Evolutionary conservation across 2,888 invertebrate genomes (phyloP).

Genomic region (Philereme vetulata): DNA sequence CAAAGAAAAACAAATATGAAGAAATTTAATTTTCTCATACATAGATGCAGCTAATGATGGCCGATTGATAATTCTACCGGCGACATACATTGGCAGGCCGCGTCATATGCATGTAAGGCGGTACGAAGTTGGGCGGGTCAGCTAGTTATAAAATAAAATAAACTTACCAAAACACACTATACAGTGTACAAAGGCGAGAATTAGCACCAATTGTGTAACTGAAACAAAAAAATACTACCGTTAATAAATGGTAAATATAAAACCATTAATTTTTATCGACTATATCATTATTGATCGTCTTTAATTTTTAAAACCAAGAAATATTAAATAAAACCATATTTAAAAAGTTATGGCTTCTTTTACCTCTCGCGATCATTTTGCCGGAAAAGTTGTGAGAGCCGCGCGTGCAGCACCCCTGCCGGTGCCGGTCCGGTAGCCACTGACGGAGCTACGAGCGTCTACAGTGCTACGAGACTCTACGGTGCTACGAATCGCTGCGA

Average conservation of each 20-base stretch:
- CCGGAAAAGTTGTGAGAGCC: constrained; percentile 58
- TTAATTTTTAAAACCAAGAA: no score
- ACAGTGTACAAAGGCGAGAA: constrained; percentile 60
- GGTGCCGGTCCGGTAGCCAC: constrained; percentile 49
- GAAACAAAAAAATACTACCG: constrained; percentile 52
- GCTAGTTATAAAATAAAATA: constrained; percentile 13
- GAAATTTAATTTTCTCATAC: no score
- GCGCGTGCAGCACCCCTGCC: constrained; percentile 59
- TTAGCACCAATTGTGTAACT: constrained; percentile 70
- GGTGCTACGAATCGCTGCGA: constrained; percentile 15
- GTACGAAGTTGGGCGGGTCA: no score
- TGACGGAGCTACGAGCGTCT: constrained; percentile 38
- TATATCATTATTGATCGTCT: no score
- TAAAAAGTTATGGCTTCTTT: constrained; percentile 29
- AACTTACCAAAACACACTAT: constrained; percentile 72
- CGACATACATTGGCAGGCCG: no score
- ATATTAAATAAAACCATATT: constrained; percentile 7
- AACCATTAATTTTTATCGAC: no score
- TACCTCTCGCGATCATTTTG: constrained; percentile 74
- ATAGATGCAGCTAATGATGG: no score
- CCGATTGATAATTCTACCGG: no score
- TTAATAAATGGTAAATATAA: no score
- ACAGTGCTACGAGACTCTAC: constrained; percentile 5
- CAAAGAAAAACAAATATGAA: no score
- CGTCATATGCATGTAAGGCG: no score